These are phyloP conservation scores for Aleadryas rufinucha DNA, from an alignment of 2,113 vertebrate genomes.

Conservation along the genomic window DNA sequence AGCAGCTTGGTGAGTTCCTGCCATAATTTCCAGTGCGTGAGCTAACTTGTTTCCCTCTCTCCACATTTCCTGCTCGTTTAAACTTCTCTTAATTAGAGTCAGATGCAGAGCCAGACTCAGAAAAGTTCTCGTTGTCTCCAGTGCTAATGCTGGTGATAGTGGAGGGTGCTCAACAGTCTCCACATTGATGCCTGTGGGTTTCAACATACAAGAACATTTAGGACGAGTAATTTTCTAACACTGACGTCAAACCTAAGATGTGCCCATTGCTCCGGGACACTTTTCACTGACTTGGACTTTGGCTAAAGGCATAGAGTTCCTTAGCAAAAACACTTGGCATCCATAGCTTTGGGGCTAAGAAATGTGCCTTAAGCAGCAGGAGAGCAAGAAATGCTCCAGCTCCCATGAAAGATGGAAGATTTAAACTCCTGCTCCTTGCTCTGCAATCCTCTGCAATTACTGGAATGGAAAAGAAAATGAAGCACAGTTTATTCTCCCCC, in stretches of 20 bases:
- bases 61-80: background rate
- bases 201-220: background rate
- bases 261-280: background rate
- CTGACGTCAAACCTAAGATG: background rate
- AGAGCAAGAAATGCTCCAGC: background rate
- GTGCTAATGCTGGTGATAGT: background rate
- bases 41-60: background rate
- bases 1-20: background rate
- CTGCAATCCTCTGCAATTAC: slow-evolving; percentile 23
- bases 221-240: background rate
- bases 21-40: background rate
- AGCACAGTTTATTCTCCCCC: slow-evolving; percentile 13
- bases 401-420: background rate
- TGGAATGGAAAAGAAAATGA: slow-evolving; percentile 19
- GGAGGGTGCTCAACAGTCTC: background rate
- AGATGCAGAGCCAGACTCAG: background rate
- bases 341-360: slow-evolving; percentile 1
- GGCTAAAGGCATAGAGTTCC: background rate
- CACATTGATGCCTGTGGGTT: background rate
- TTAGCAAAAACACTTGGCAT: background rate
- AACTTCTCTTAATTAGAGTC: background rate
- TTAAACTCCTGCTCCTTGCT: slow-evolving; percentile 5
- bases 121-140: background rate
- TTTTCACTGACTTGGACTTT: background rate
- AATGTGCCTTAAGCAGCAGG: background rate